phyloP scores from a whole-genome alignment of 2,888 invertebrate species.

The Zelleria hepariella region DNA sequence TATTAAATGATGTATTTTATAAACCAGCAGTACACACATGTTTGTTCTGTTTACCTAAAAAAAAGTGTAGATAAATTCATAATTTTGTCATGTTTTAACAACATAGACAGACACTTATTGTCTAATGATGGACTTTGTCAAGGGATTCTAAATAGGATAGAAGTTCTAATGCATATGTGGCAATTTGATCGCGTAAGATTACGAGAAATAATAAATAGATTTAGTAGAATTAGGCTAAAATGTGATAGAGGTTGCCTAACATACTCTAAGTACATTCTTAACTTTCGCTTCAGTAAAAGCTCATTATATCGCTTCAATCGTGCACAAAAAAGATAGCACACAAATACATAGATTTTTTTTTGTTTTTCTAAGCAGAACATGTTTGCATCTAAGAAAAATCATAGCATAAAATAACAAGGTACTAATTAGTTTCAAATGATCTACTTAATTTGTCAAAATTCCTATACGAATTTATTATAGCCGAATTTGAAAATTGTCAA shows the following conservation, averaged over 20 bases:
- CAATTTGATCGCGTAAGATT: not conserved
- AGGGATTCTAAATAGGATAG: not conserved
- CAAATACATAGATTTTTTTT: too few relatives aligned
- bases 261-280: constrained; percentile 31
- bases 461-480: not conserved
- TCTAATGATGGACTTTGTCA: not conserved
- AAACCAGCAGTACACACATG: too few relatives aligned
- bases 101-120: not conserved
- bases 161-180: constrained; percentile 17
- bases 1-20: not conserved
- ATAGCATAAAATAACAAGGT: too few relatives aligned
- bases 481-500: not conserved
- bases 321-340: not conserved
- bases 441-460: too few relatives aligned
- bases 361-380: too few relatives aligned
- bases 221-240: constrained; percentile 45
- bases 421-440: too few relatives aligned
- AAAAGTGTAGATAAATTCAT: too few relatives aligned
- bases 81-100: not conserved
- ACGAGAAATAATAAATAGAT: constrained; percentile 17
- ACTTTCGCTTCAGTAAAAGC: not conserved
- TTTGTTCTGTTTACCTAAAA: too few relatives aligned
- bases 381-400: too few relatives aligned
- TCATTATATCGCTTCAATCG: not conserved
- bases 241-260: constrained; percentile 62